phyloP scores from a whole-genome alignment of 2,113 vertebrate species.

The Hemiprocne comata region DNA sequence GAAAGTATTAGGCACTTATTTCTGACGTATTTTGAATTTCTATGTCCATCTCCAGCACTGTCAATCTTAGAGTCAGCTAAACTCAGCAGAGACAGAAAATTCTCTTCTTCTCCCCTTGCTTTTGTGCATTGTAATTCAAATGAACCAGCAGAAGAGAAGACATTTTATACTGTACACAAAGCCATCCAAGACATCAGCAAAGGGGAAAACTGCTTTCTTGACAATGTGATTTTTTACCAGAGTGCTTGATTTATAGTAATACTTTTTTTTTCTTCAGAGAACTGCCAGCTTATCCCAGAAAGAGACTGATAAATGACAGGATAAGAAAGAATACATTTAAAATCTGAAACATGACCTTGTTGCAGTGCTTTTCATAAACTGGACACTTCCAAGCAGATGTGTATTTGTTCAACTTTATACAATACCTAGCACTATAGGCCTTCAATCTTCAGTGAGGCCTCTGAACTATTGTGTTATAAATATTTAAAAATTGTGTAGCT shows the following conservation, averaged over 20 bases:
- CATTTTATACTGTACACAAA: background rate
- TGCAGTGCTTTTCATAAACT: background rate
- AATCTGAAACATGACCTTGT: background rate
- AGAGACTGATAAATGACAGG: background rate
- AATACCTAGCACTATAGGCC: background rate
- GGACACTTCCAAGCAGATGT: background rate
- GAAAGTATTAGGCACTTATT: background rate
- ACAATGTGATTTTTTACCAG: background rate
- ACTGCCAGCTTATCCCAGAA: background rate
- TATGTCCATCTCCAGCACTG: background rate
- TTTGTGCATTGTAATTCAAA: background rate
- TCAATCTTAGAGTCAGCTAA: background rate
- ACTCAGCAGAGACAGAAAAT: background rate
- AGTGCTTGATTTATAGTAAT: background rate
- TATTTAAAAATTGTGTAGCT: background rate
- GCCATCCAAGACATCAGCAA: background rate
- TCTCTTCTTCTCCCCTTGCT: background rate
- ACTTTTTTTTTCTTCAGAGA: background rate
- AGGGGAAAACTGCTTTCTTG: background rate
- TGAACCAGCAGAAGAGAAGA: background rate
- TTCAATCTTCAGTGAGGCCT: background rate
- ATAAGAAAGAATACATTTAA: background rate
- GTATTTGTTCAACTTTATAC: background rate
- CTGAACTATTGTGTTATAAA: background rate
- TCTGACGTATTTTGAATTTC: background rate